These are phyloP conservation scores for Papilio demoleus DNA, from an alignment of 2,888 invertebrate genomes.

Conservation along the genomic window DNA sequence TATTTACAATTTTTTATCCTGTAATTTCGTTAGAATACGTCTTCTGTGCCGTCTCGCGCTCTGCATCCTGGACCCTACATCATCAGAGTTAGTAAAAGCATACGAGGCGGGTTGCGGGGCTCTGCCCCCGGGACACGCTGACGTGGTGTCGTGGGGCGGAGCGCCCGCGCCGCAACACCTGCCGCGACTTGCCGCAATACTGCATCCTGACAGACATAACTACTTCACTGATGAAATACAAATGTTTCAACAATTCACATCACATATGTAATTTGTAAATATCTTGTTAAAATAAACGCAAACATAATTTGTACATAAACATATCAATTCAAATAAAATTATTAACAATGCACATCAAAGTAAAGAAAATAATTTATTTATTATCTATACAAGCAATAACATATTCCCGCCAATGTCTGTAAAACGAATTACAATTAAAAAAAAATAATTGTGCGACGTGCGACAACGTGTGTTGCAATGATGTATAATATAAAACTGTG, in stretches of 20 bases:
- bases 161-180: conserved; percentile 50
- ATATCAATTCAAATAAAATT: neutral
- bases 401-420: no score
- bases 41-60: conserved; percentile 63
- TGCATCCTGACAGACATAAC: conserved; percentile 55
- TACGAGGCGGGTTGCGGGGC: conserved; percentile 58
- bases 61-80: conserved; percentile 55
- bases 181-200: conserved; percentile 57
- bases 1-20: no score
- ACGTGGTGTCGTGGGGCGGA: conserved; percentile 56
- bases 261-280: neutral
- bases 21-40: conserved; percentile 63
- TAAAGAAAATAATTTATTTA: no score
- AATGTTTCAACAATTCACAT: conserved; percentile 43
- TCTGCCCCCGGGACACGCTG: conserved; percentile 50
- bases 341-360: no score
- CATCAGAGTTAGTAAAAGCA: conserved; percentile 48
- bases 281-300: no score
- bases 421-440: no score
- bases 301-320: no score
- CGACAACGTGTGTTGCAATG: no score
- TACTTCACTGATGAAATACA: conserved; percentile 60
- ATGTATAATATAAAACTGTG: no score
- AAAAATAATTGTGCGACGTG: no score
- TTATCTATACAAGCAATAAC: no score